phyloP scores from a whole-genome alignment of 2,113 vertebrate genomes.

The Dasyornis broadbenti region DNA sequence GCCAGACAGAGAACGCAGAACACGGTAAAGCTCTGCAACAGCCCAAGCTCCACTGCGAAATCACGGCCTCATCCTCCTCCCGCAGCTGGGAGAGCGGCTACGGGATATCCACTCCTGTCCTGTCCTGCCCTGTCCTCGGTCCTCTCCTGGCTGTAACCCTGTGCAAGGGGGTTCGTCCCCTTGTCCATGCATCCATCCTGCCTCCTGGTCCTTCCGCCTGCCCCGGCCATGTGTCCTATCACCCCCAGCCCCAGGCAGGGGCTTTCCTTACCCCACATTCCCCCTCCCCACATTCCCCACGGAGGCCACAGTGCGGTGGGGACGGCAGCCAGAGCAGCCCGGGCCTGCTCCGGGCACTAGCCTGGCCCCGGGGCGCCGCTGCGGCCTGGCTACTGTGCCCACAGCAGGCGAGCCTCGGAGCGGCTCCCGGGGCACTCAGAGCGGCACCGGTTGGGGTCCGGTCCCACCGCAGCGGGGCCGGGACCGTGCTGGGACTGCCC shows the following conservation, averaged over 20 bases:
- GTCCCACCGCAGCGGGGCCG: fast-evolving
- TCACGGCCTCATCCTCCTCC: background rate
- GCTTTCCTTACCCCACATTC: background rate
- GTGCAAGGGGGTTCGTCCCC: background rate
- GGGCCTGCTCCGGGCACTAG: background rate
- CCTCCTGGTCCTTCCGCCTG: background rate
- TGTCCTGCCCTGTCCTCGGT: too few relatives aligned
- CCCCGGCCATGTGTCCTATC: too few relatives aligned
- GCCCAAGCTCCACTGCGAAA: background rate
- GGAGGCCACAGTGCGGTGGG: background rate
- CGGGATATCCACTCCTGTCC: background rate
- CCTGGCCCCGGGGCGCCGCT: too few relatives aligned
- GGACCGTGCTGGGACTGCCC: background rate
- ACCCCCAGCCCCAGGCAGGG: background rate
- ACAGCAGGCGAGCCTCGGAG: fast-evolving
- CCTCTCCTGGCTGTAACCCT: background rate
- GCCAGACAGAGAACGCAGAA: background rate
- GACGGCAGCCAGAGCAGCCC: background rate
- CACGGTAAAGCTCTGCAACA: background rate
- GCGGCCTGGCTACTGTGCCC: too few relatives aligned
- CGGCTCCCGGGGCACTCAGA: too few relatives aligned
- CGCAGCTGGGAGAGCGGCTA: background rate
- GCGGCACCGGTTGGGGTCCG: fast-evolving
- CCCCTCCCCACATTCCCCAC: background rate
- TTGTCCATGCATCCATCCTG: too few relatives aligned